Percentiles rank a stretch among this genome's conserved stretches.
These are phyloP conservation scores for Leptopilina myrica DNA, from an alignment of 2,888 invertebrate species.

Conservation along the genomic window DNA sequence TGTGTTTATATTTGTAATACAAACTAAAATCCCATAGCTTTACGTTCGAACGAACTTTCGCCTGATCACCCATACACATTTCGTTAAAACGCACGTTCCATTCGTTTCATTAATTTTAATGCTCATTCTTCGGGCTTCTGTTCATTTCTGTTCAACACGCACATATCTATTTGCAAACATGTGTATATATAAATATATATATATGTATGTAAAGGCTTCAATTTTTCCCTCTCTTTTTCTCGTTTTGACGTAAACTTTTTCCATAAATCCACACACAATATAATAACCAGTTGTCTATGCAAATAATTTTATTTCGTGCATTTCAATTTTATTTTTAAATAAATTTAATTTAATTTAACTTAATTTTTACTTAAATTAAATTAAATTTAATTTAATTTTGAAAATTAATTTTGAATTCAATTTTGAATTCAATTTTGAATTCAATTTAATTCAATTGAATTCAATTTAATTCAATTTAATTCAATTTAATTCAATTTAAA, in stretches of 20 bases:
- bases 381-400: too few relatives aligned
- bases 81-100: constrained; percentile 72
- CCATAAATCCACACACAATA: background rate
- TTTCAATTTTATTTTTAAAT: too few relatives aligned
- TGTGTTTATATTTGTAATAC: background rate
- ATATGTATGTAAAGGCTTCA: constrained; percentile 63
- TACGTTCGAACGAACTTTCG: constrained; percentile 66
- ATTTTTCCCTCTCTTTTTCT: constrained; percentile 48
- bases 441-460: too few relatives aligned
- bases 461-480: too few relatives aligned
- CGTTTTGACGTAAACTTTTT: constrained; percentile 44
- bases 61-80: constrained; percentile 73
- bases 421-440: too few relatives aligned
- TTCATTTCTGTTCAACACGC: constrained; percentile 69
- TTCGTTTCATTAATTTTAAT: constrained; percentile 75
- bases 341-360: too few relatives aligned
- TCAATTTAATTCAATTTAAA: too few relatives aligned
- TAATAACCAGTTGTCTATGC: background rate
- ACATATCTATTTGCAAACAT: too few relatives aligned
- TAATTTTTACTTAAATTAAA: too few relatives aligned
- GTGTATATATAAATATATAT: constrained; percentile 46
- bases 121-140: constrained; percentile 67
- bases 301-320: background rate
- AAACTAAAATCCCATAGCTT: constrained; percentile 49
- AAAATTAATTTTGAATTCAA: too few relatives aligned